Base-by-base conservation (phyloP, 1,140 invertebrate genomes). In the Lepidostoma basale region DNA sequence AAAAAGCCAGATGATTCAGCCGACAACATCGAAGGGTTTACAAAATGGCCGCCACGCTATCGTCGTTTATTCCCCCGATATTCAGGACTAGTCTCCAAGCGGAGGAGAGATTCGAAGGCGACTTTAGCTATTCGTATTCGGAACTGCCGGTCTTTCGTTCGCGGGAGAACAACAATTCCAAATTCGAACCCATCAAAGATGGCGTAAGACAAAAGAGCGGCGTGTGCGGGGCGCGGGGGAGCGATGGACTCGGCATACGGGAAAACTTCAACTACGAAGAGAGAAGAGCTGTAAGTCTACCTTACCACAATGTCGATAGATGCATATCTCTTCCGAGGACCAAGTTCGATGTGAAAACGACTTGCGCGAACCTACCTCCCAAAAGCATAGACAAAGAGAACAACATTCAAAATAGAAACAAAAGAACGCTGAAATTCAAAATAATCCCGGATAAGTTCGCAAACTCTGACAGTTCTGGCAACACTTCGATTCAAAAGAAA, bases 41-140 rank as follows among this genome's bases (percentile, higher is more conserved):
- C 23, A 63, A 62, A 42, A 70, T 73, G 68, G 68, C 68, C 10
- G 59, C 72, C 68, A 65, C 72, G 9, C 52, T 70, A 10, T 68
- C 62, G 5, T 62, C 65, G 6, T 70, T 68, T 45, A 56, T 49
- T 23, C 64, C 52, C 12, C 39, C 64, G n/a, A 28, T 70, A 10
- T 69, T 68, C 39, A 62, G 64, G 16, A 42, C 33, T 20, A 67
- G 63, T 40, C 62, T 67, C 26, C 44, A 62, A 47, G 39, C 28
- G 28, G 4, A 23, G 0, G 68, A 73, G 42, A 12, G 49, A 14
- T 54, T 58, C 39, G 56, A 60, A 12, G 56, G 56, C 10, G 63
- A 73, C 36, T 73, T 73, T 49, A 73, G 72, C 26, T 73, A 73
- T 25, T 73, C 72, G 10, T 73, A 73, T 49, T 73, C 68, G 20